Evolutionary conservation across 2,888 invertebrate species (phyloP).

Genomic region (Watsonalla cultraria): DNA sequence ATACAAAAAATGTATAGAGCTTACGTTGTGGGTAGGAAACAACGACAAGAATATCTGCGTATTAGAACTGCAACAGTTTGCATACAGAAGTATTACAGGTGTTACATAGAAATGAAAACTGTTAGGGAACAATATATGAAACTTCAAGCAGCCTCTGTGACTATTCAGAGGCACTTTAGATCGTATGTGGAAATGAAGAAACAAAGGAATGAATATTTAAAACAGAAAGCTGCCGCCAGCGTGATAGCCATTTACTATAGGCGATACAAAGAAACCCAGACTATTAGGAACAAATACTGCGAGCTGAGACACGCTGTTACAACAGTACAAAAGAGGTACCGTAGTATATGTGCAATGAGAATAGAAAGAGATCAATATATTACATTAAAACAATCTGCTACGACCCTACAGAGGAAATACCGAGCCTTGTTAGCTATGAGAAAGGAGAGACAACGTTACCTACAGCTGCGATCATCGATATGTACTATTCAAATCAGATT

Average conservation of each 20-base stretch:
- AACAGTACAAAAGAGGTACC: constrained; percentile 61
- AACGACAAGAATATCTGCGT: constrained; percentile 48
- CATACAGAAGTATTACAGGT: constrained; percentile 55
- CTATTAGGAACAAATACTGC: constrained; percentile 45
- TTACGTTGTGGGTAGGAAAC: constrained; percentile 40
- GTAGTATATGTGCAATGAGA: constrained; percentile 48
- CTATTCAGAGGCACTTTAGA: constrained; percentile 46
- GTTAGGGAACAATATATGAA: constrained; percentile 39
- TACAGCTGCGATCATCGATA: constrained; percentile 27
- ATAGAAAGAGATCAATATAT: constrained; percentile 44
- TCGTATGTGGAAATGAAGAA: constrained; percentile 38
- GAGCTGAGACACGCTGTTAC: constrained; percentile 48
- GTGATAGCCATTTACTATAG: constrained; percentile 39
- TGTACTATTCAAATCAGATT: constrained; percentile 48
- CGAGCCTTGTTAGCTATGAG: constrained; percentile 49
- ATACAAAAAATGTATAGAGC: constrained; percentile 68
- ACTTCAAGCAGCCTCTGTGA: constrained; percentile 35
- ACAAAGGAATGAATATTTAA: constrained; percentile 33
- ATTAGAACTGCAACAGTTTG: constrained; percentile 48
- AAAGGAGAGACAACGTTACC: constrained; percentile 37
- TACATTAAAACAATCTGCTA: constrained; percentile 33
- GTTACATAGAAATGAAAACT: constrained; percentile 44
- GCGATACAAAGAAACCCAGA: constrained; percentile 34
- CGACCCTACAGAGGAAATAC: constrained; percentile 57
- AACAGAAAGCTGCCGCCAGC: constrained; percentile 33